Evolutionary conservation across 2,113 vertebrate genomes (phyloP), one percentile per base, ranked within the genome.

Genomic region (Piaya cayana): DNA sequence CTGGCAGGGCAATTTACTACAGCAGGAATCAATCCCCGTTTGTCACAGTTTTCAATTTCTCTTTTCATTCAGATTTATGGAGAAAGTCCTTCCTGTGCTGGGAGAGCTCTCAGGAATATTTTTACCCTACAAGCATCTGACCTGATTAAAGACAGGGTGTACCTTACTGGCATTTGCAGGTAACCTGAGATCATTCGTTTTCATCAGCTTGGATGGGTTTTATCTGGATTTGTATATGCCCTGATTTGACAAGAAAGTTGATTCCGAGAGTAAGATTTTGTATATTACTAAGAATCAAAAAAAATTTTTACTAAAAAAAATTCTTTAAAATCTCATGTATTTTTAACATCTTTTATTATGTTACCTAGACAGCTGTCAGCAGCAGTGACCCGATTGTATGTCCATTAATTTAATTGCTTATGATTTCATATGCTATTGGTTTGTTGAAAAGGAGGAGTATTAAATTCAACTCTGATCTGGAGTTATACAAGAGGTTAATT

Each of bases 101-200:
- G 98, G 68, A 99, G 98, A 86, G 98, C 99, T 9, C 96, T 99
- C 95, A 98, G 99, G 97, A 99, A 99, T 64, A 98, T 98, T 86
- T 99, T 99, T 95, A 98, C 98, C 49, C 97, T 98, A 65, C 98
- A 99, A 52, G 99, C 99, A n/a, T 98, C 99, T 59, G 99, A 99
- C 95, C 98, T 99, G 78, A 98, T 99, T 56, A 99, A 99, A 97
- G 99, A 99, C 98, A 99, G 99, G 96, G 98, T 99, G 68, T 99
- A 99, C 97, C 98, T 99, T 92, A 99, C 98, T 93, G 98, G 99
- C 67, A 99, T 99, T 96, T 98, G 98, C 97, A 98, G 98, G 98
- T 98, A 98, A 98, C 67, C 58, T 1, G 21, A 43, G 84, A 70
- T 93, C 3, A 49, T 67, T 60, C 15, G 0, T 65, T 92, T 86